phyloP scores from a whole-genome alignment of 2,113 vertebrate species.

The Oophaga pumilio region DNA sequence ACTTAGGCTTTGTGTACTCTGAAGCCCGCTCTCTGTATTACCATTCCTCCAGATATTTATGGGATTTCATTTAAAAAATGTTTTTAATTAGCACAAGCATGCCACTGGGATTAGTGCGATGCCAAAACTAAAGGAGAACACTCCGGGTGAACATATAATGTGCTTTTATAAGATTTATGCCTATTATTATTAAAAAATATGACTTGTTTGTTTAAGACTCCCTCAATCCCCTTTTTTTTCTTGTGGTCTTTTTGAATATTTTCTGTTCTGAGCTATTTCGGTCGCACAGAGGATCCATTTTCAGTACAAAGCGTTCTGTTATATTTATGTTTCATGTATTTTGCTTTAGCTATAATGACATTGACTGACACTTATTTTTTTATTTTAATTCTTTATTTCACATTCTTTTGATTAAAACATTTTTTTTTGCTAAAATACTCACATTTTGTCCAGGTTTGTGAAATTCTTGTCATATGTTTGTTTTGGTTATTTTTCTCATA shows the following conservation, averaged over 20 bases:
- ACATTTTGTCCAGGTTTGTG: neutral
- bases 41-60: slow-evolving; percentile 37
- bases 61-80: slow-evolving; percentile 44
- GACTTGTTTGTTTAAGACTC: slow-evolving; percentile 20
- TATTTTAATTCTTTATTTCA: neutral
- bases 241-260: slow-evolving; percentile 46
- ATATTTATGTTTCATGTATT: slow-evolving; percentile 12
- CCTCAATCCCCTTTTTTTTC: slow-evolving; percentile 12
- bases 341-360: neutral
- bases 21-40: slow-evolving; percentile 12
- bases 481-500: neutral
- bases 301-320: slow-evolving; percentile 25
- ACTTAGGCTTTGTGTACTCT: slow-evolving; percentile 40
- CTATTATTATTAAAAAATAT: slow-evolving; percentile 46
- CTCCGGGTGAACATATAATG: slow-evolving; percentile 21
- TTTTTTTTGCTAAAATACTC: neutral
- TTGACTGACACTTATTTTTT: neutral
- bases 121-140: slow-evolving; percentile 18
- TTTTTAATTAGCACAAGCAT: slow-evolving; percentile 51
- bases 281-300: slow-evolving; percentile 22
- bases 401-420: neutral
- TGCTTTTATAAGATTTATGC: slow-evolving; percentile 46
- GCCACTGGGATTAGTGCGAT: slow-evolving; percentile 36
- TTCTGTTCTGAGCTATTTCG: slow-evolving; percentile 7
- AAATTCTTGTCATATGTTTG: neutral